These are phyloP conservation scores for Perccottus glenii DNA, from an alignment of 2,113 vertebrate genomes.

Conservation along the genomic window DNA sequence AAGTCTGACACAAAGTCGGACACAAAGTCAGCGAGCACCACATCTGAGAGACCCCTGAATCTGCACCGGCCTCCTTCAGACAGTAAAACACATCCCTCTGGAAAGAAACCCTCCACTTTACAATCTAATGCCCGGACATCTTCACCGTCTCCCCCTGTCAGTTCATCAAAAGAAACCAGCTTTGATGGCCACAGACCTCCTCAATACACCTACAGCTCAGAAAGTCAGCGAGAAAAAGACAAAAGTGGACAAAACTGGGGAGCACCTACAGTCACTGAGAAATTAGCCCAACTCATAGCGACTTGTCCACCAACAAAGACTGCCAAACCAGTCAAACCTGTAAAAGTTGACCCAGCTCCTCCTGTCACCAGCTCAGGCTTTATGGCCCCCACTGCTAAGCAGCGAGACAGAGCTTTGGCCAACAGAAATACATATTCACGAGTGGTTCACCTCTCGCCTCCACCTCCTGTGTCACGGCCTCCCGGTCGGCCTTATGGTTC, in stretches of 20 bases:
- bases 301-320: slow-evolving; percentile 95
- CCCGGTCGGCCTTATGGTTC: slow-evolving; percentile 81
- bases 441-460: slow-evolving; percentile 76
- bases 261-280: slow-evolving; percentile 89
- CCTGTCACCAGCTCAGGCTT: slow-evolving; percentile 73
- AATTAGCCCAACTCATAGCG: slow-evolving; percentile 94
- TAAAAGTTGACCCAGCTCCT: slow-evolving; percentile 64
- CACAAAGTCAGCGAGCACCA: slow-evolving; percentile 57
- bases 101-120: slow-evolving; percentile 74
- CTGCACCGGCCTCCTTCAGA: slow-evolving; percentile 75
- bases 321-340: slow-evolving; percentile 86
- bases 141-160: slow-evolving; percentile 60
- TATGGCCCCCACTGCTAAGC: slow-evolving; percentile 79
- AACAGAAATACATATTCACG: slow-evolving; percentile 82
- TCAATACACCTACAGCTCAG: slow-evolving; percentile 69
- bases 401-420: slow-evolving; percentile 78
- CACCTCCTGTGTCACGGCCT: slow-evolving; percentile 77
- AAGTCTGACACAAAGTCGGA: slow-evolving; percentile 80
- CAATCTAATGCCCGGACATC: slow-evolving; percentile 63
- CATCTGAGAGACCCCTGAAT: slow-evolving; percentile 77
- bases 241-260: slow-evolving; percentile 82
- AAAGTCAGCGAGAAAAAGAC: slow-evolving; percentile 86
- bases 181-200: slow-evolving; percentile 80
- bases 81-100: slow-evolving; percentile 73
- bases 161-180: slow-evolving; percentile 68